These are phyloP conservation scores for Heteromyza rotundicornis DNA, from an alignment of 2,888 invertebrate genomes.

Conservation along the genomic window DNA sequence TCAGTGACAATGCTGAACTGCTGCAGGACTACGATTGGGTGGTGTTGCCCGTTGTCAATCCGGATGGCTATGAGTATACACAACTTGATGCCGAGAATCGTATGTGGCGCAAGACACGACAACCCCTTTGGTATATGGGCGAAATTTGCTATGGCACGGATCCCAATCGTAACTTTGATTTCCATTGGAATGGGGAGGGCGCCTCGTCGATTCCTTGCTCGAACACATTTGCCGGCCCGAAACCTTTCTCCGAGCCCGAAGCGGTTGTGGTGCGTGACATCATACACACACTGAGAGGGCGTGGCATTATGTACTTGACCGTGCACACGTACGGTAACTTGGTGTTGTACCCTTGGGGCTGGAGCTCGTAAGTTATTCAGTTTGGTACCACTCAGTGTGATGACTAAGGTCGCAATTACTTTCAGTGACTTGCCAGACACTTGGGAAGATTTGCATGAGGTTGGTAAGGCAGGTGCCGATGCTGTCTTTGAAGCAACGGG, in stretches of 20 bases:
- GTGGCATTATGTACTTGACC: slow-evolving; percentile 70
- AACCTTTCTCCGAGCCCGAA: slow-evolving; percentile 76
- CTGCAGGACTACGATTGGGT: slow-evolving; percentile 73
- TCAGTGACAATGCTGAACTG: slow-evolving; percentile 64
- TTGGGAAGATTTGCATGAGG: slow-evolving; percentile 55
- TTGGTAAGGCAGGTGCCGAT: slow-evolving; percentile 49
- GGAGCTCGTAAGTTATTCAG: neutral
- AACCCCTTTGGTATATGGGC: slow-evolving; percentile 55
- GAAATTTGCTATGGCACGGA: slow-evolving; percentile 71
- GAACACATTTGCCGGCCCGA: slow-evolving; percentile 71
- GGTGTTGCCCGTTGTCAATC: slow-evolving; percentile 77
- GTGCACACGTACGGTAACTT: slow-evolving; percentile 78
- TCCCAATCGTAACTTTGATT: slow-evolving; percentile 80
- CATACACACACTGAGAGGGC: slow-evolving; percentile 63
- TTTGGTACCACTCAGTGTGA: neutral
- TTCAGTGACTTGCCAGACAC: slow-evolving; percentile 58
- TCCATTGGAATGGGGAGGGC: slow-evolving; percentile 70
- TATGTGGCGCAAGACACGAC: slow-evolving; percentile 72
- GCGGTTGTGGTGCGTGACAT: slow-evolving; percentile 68
- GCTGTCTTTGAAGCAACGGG: slow-evolving; percentile 53
- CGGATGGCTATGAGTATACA: slow-evolving; percentile 77
- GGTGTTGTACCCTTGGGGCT: slow-evolving; percentile 73
- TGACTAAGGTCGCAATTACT: neutral
- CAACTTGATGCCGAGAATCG: slow-evolving; percentile 64
- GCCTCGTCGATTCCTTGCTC: slow-evolving; percentile 67